Conservation (phyloP, 2,113 vertebrate species). For the Anser cygnoides region DNA sequence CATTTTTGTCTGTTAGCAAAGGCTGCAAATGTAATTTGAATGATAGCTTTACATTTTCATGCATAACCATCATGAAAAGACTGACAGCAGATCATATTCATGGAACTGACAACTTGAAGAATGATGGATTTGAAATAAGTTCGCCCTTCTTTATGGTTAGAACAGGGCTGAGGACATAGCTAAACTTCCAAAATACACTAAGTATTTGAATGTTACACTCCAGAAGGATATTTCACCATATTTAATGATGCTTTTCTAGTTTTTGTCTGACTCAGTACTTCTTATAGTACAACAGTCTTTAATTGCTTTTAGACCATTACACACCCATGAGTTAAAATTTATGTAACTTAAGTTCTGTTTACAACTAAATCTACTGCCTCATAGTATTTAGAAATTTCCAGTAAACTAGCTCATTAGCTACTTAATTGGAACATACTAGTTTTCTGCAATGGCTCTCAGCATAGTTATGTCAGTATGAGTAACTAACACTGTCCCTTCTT, state of each 20-base stretch:
- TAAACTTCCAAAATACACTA: background rate
- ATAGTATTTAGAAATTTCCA: background rate
- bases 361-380: background rate
- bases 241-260: background rate
- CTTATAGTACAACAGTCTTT: background rate
- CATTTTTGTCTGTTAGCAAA: background rate
- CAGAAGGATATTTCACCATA: background rate
- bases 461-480: background rate
- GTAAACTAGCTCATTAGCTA: background rate
- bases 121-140: background rate
- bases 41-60: background rate
- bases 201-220: background rate
- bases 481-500: background rate
- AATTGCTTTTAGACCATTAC: background rate
- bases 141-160: background rate
- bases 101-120: background rate
- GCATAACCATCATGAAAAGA: background rate
- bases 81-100: background rate
- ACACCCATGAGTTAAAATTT: background rate
- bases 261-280: background rate
- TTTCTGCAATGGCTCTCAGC: background rate
- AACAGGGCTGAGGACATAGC: background rate
- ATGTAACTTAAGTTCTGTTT: background rate
- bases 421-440: background rate
- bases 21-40: background rate